A percentile compares a stretch with the other conserved stretches of the same genome.
phyloP scores from a whole-genome alignment of 23 tunicate species.

The Halocynthia roretzi region DNA sequence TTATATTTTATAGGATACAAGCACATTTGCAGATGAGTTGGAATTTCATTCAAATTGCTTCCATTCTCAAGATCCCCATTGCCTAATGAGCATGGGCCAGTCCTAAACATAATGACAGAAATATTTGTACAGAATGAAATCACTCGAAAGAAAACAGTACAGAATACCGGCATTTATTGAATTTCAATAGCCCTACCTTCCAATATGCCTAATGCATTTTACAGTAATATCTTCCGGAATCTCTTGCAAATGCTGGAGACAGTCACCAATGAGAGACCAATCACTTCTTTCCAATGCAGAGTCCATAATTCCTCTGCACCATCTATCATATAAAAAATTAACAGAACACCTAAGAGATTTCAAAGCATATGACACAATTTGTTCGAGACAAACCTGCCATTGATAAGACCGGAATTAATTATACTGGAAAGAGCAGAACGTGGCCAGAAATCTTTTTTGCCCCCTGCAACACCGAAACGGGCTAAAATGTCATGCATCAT shows the following conservation, averaged over 20 bases:
- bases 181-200: too few species aligned
- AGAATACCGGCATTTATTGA: too few species aligned
- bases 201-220: background rate
- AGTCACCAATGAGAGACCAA: constrained; percentile 2
- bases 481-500: constrained; percentile 6
- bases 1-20: too few species aligned
- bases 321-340: background rate
- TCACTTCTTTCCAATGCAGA: background rate
- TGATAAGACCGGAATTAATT: constrained; percentile 3
- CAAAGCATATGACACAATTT: background rate
- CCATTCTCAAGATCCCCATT: too few species aligned
- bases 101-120: too few species aligned
- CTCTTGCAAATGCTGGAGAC: background rate
- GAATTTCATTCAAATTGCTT: too few species aligned
- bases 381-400: constrained; percentile 15
- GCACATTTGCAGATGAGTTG: too few species aligned
- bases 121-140: too few species aligned
- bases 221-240: constrained; percentile 4
- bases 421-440: background rate
- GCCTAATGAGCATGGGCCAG: too few species aligned
- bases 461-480: background rate
- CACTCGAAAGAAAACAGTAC: too few species aligned
- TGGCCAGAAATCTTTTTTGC: constrained; percentile 21
- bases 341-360: background rate
- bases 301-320: constrained; percentile 3